Conservation (phyloP, 2,113 vertebrate genomes). For the Corapipo altera region DNA sequence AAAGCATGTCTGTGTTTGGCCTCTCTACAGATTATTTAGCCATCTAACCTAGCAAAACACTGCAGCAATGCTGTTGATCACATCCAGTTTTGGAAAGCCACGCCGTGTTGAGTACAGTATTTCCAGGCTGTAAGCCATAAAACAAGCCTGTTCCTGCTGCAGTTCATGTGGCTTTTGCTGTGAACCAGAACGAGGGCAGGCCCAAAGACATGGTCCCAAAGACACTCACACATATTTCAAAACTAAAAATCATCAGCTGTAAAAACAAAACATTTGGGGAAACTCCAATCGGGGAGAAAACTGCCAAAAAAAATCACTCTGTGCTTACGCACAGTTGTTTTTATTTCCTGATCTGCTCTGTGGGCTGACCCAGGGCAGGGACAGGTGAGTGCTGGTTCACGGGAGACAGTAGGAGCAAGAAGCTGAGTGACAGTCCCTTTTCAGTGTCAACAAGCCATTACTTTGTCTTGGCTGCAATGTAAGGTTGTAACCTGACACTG, state of each 20-base stretch:
- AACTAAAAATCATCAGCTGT: not conserved
- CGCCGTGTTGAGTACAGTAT: not conserved
- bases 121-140: conserved; percentile 36
- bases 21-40: not conserved
- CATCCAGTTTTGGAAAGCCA: conserved; percentile 21
- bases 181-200: not conserved
- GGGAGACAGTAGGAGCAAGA: not conserved
- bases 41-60: not conserved
- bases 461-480: not conserved
- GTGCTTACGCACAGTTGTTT: not conserved
- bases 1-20: not conserved
- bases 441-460: not conserved
- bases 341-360: not conserved
- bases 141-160: conserved; percentile 4
- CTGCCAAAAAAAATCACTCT: not conserved
- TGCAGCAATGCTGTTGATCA: not conserved
- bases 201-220: not conserved
- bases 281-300: not conserved
- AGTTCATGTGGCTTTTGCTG: not conserved
- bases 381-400: not conserved
- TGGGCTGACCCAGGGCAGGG: not conserved
- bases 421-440: not conserved
- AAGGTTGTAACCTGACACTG: not conserved
- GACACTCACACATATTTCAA: not conserved
- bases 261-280: conserved; percentile 20